Percentiles rank a stretch among this genome's conserved stretches.
These are phyloP conservation scores for Drosophila parabipectinata DNA, from an alignment of 1,140 invertebrate species.

Conservation along the genomic window DNA sequence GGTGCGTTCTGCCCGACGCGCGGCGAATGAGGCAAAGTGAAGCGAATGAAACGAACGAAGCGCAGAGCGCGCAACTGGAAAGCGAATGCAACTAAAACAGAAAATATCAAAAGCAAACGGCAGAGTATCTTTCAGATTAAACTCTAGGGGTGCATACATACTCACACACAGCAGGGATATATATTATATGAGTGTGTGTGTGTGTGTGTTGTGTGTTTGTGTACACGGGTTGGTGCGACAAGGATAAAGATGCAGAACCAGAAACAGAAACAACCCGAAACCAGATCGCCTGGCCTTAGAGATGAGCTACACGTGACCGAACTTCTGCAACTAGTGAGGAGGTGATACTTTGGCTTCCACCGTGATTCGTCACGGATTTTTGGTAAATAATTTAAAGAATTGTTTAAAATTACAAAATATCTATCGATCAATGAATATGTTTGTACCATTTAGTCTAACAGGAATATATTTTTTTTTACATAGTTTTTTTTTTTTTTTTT, in stretches of 20 bases:
- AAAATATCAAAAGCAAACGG: conserved; percentile 12
- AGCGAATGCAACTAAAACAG: conserved; percentile 27
- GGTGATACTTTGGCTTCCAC: background rate
- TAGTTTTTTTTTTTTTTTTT: too few species aligned
- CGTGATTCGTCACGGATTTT: conserved; percentile 8
- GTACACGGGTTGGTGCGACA: conserved; percentile 22
- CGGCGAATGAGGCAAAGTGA: conserved; percentile 9
- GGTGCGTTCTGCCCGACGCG: conserved; percentile 19
- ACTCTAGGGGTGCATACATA: conserved; percentile 47
- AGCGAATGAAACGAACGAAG: conserved; percentile 36
- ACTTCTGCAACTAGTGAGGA: conserved; percentile 25
- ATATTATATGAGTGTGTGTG: background rate
- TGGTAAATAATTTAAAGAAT: background rate
- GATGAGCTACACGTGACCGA: conserved; percentile 42
- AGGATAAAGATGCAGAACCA: conserved; percentile 37
- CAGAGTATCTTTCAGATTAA: conserved; percentile 16
- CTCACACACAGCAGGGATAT: conserved; percentile 8
- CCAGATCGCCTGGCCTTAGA: conserved; percentile 49
- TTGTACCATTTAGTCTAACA: too few species aligned
- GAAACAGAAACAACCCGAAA: conserved; percentile 43
- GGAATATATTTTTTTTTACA: too few species aligned
- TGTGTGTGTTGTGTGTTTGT: background rate
- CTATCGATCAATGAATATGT: too few species aligned
- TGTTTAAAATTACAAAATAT: too few species aligned
- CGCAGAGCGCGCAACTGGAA: conserved; percentile 38